Percentiles rank a stretch among this genome's conserved stretches.
Conservation (phyloP, 2,113 vertebrate species). For the Ictalurus furcatus region DNA sequence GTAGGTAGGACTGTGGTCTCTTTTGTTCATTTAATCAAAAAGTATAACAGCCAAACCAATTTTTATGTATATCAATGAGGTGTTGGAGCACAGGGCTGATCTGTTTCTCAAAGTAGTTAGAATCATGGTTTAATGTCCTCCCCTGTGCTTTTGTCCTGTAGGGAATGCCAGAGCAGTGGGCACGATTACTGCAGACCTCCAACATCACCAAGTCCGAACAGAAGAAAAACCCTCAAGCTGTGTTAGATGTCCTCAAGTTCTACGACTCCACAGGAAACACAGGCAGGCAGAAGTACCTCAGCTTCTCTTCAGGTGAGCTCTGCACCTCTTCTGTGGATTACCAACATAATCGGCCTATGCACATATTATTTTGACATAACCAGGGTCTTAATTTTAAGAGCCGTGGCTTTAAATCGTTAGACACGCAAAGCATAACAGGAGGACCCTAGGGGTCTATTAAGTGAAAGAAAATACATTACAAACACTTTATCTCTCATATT, state of each 20-base stretch:
- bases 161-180: conserved; percentile 99
- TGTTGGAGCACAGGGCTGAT: background rate
- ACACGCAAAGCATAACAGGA: background rate
- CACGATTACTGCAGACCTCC: conserved; percentile 92
- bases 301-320: conserved; percentile 86
- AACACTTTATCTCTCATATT: background rate
- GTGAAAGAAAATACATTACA: background rate
- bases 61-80: background rate
- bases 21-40: background rate
- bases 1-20: background rate
- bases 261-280: conserved; percentile 92
- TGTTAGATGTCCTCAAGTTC: conserved; percentile 95
- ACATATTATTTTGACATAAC: background rate
- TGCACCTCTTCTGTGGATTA: background rate
- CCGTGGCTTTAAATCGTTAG: background rate
- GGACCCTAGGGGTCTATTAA: background rate
- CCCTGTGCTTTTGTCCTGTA: conserved; percentile 55
- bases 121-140: background rate
- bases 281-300: conserved; percentile 97
- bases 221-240: conserved; percentile 98
- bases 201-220: conserved; percentile 98
- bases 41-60: background rate
- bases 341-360: background rate
- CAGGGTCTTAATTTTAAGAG: background rate
- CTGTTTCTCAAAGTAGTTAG: background rate